These are phyloP conservation scores for Nomada lathburiana DNA, from an alignment of 2,888 invertebrate genomes.

Conservation along the genomic window DNA sequence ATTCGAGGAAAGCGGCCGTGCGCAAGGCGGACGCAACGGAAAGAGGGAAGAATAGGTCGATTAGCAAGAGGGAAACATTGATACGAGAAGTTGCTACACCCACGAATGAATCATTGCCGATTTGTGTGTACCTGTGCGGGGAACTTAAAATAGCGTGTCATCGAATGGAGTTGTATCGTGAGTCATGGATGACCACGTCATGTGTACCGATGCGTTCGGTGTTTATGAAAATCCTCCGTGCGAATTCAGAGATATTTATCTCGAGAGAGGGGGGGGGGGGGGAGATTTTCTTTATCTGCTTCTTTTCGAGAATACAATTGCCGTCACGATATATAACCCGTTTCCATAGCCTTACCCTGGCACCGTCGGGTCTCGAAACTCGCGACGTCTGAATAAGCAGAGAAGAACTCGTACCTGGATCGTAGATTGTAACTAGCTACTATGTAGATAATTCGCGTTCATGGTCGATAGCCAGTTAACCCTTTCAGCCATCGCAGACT, in stretches of 20 bases:
- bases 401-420: conserved; percentile 67
- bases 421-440: conserved; percentile 65
- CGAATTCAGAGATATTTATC: conserved; percentile 4
- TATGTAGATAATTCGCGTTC: conserved; percentile 48
- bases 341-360: conserved; percentile 19
- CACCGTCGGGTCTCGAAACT: conserved; percentile 18
- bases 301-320: conserved; percentile 1
- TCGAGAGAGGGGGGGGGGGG: no score
- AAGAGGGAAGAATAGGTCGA: not conserved
- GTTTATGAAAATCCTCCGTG: not conserved
- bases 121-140: not conserved
- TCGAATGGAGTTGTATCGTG: not conserved
- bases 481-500: conserved; percentile 33
- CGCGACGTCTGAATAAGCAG: conserved; percentile 23
- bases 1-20: not conserved
- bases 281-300: conserved; percentile 13
- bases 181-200: conserved; percentile 5
- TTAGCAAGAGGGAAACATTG: no score
- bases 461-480: conserved; percentile 22
- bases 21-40: not conserved
- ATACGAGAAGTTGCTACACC: not conserved
- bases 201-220: not conserved
- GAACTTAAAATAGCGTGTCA: conserved; percentile 1
- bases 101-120: not conserved
- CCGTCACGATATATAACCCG: not conserved